Conservation (phyloP, 2,888 invertebrate genomes). For the Rotaria sp. region DNA sequence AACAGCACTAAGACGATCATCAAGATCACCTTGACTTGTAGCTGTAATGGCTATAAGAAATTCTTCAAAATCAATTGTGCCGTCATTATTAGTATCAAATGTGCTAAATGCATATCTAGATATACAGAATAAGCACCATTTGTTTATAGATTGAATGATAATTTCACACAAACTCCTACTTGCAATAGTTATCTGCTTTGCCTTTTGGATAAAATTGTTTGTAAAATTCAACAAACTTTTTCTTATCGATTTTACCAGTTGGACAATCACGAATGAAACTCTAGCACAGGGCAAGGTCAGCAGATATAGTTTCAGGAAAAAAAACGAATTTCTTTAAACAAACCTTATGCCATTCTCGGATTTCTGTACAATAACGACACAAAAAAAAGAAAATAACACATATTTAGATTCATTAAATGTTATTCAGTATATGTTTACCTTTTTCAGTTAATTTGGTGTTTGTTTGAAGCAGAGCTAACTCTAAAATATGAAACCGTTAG, state of each 20-base stretch:
- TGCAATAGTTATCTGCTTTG: background rate
- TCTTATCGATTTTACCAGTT: background rate
- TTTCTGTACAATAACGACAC: background rate
- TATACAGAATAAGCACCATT: background rate
- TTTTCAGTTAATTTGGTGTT: background rate
- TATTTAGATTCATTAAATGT: too few species aligned
- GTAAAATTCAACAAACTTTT: background rate
- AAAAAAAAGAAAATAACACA: too few species aligned
- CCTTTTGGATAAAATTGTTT: background rate
- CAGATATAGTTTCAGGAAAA: too few species aligned
- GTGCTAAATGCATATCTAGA: background rate
- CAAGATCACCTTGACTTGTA: background rate
- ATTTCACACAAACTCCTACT: background rate
- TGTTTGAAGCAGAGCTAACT: background rate
- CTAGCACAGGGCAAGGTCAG: background rate
- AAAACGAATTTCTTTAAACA: background rate
- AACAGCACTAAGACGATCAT: background rate
- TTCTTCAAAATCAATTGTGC: background rate
- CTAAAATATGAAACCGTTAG: background rate
- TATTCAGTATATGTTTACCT: background rate
- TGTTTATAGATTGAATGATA: background rate
- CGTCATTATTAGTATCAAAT: background rate
- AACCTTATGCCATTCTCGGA: background rate
- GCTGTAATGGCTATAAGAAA: background rate
- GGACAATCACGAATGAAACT: conserved; percentile 1